Conservation (phyloP, 2,113 vertebrate species). For the Chaetodon trifascialis region DNA sequence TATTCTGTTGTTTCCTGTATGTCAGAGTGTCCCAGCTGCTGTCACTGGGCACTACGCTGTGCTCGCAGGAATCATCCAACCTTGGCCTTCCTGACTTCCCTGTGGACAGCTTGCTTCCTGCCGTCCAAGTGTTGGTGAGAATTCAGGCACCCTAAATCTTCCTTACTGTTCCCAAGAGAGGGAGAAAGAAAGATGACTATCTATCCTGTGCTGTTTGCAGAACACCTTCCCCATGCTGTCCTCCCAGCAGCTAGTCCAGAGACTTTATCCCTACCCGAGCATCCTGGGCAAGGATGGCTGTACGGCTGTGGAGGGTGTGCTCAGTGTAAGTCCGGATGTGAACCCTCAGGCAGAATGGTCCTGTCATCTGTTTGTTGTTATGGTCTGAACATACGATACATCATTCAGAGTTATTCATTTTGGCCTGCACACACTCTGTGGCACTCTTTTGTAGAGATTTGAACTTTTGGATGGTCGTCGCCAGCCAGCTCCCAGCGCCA, state of each 20-base stretch:
- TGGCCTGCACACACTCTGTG: background rate
- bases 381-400: background rate
- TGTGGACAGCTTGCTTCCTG: conserved; percentile 91
- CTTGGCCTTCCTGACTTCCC: conserved; percentile 97
- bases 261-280: conserved; percentile 92
- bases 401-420: background rate
- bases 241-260: conserved; percentile 86
- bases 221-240: conserved; percentile 92
- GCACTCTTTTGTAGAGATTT: conserved; percentile 85
- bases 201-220: conserved; percentile 77
- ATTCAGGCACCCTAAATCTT: background rate
- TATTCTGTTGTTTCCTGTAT: conserved; percentile 8
- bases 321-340: conserved; percentile 85
- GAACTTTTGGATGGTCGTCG: conserved; percentile 87
- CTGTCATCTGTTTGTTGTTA: background rate
- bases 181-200: background rate
- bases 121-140: conserved; percentile 91
- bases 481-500: conserved; percentile 70
- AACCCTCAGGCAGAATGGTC: background rate
- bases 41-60: conserved; percentile 94
- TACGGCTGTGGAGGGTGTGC: conserved; percentile 88
- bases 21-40: conserved; percentile 93
- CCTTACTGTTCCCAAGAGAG: background rate
- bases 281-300: conserved; percentile 93
- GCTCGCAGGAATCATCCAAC: conserved; percentile 93